Conservation (phyloP, 2,113 vertebrate genomes). For the Semicossyphus pulcher region DNA sequence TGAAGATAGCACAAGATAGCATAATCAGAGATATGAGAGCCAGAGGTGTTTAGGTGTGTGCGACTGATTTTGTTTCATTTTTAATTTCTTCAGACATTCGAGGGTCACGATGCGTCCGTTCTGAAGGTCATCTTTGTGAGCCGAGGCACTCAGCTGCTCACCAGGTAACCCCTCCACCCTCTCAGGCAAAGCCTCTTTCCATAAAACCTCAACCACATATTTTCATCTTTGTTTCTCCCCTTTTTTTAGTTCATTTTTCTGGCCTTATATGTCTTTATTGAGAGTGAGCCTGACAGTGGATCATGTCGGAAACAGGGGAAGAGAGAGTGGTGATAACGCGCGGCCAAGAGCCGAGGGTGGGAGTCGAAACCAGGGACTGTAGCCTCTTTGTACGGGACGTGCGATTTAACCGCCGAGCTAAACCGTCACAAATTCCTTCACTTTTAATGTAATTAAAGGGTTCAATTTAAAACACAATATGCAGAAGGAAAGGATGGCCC, state of each 20-base stretch:
- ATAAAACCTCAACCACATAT: background rate
- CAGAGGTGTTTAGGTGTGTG: background rate
- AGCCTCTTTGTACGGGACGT: too few species aligned
- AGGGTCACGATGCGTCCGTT: constrained; percentile 96
- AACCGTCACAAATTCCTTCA: too few species aligned
- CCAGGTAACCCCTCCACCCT: constrained; percentile 81
- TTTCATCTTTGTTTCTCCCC: background rate
- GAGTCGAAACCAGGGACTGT: too few species aligned
- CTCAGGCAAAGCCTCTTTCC: background rate
- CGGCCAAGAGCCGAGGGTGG: too few species aligned
- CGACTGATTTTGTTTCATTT: background rate
- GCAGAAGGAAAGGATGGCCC: background rate
- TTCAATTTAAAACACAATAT: background rate
- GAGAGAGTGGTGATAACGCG: too few species aligned
- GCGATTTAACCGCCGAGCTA: too few species aligned
- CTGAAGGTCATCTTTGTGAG: constrained; percentile 94
- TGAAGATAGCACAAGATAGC: too few species aligned
- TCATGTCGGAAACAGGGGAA: too few species aligned
- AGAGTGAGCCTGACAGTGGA: too few species aligned
- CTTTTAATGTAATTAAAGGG: background rate
- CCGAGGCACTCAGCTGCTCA: constrained; percentile 92
- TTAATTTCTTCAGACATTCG: constrained; percentile 88
- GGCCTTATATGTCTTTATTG: too few species aligned
- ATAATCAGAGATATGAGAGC: too few species aligned
- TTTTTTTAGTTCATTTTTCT: too few species aligned